Evolutionary conservation across 2,797 vertebrate species (phyloP), one percentile per base, ranked within the genome.

Genomic region (Buphagus erythrorhynchus): DNA sequence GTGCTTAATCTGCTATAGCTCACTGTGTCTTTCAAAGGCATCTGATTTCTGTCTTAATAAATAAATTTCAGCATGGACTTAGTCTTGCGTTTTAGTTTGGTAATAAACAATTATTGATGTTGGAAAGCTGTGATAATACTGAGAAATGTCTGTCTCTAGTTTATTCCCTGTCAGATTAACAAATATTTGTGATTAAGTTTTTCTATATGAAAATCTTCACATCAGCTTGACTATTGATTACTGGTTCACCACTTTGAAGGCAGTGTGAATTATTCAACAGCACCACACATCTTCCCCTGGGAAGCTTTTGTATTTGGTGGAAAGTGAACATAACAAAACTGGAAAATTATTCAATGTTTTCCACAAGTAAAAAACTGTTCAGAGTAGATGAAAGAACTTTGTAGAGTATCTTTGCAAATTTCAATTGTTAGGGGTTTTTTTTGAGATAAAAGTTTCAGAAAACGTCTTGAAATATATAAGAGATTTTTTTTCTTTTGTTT

Each of bases 401-500:
- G 46, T 59, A 65, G 38, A 69, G 2, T 57, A 31, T 49, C 24
- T 18, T 52, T 62, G 26, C 11, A 58, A 52, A 46, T 71, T 73
- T 61, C 11, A 52, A 0, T 63, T 62, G 11, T 31, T n/a, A 9
- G 7, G 2, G 1, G 1, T 0, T 9, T 15, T 51, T 9, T 84
- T 71, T 42, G 15, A 71, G n/a, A 51, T 62, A 43, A 48, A 43
- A 67, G 35, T 51, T 71, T 69, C 45, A 66, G 46, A 68, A 76
- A 79, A 54, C 4, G 22, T 92, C 16, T 52, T 62, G 42, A 76
- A 65, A 20, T 55, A 11, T 33, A 1, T 28, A 12, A 58, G 26
- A 65, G 20, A 21, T 35, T 28, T 16, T 43, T 67, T 24, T 45
- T 28, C 0, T 13, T 68, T 35, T 52, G 2, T 11, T 42, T 80